A percentile compares a stretch with the other conserved stretches of the same genome.
These are phyloP conservation scores for Brachypteracias leptosomus DNA, from an alignment of 2,113 vertebrate species.

Conservation along the genomic window DNA sequence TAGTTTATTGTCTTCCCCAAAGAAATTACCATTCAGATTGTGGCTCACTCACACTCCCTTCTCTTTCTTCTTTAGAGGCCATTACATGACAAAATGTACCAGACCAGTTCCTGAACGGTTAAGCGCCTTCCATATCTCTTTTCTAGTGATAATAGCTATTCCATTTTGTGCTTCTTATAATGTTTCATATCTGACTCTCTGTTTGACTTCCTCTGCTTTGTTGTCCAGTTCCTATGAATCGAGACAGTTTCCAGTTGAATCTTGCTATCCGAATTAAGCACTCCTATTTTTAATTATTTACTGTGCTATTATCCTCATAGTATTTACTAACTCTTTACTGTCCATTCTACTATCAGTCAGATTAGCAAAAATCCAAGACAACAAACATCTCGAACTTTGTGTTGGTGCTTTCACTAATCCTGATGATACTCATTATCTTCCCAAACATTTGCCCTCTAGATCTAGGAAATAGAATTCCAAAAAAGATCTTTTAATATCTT, in stretches of 20 bases:
- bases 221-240: slow-evolving; percentile 11
- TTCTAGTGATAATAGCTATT: not conserved
- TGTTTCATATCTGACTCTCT: slow-evolving; percentile 31
- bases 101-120: not conserved
- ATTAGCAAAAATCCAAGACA: not conserved
- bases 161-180: slow-evolving; percentile 8
- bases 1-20: not conserved
- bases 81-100: not conserved
- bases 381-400: not conserved
- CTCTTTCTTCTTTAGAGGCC: not conserved
- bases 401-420: not conserved
- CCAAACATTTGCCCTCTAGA: not conserved
- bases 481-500: not conserved
- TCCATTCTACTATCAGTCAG: not conserved
- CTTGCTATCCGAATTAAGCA: not conserved
- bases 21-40: not conserved
- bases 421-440: not conserved
- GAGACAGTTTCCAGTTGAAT: not conserved
- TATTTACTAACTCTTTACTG: not conserved
- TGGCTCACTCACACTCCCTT: not conserved
- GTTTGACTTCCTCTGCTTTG: slow-evolving; percentile 35
- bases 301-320: not conserved
- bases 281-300: not conserved
- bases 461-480: not conserved
- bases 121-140: not conserved